These are phyloP conservation scores for Pachycephus smyrnensis DNA, from an alignment of 2,888 invertebrate genomes.

Conservation along the genomic window DNA sequence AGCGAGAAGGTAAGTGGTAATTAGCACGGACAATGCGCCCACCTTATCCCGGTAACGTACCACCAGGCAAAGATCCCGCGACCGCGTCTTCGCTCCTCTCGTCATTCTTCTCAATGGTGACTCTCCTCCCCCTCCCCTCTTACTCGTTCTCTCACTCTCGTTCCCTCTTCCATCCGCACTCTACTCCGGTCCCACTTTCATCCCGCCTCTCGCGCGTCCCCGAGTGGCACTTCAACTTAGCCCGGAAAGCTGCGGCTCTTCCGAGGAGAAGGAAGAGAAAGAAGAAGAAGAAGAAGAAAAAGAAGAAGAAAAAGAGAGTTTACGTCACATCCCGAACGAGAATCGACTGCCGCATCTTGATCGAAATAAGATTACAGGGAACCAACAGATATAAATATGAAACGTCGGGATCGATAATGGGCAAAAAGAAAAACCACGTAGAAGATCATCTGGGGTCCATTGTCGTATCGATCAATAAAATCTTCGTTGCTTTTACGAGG, in stretches of 20 bases:
- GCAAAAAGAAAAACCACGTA: background rate
- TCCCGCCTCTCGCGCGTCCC: constrained; percentile 7
- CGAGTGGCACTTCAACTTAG: background rate
- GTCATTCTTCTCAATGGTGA: too few species aligned
- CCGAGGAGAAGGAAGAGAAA: background rate
- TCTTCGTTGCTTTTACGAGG: too few species aligned
- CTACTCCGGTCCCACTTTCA: constrained; percentile 12
- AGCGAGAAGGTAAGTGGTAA: constrained; percentile 14
- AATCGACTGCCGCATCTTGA: background rate
- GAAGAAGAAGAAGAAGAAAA: background rate
- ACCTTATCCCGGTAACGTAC: constrained; percentile 3
- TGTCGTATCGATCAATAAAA: too few species aligned
- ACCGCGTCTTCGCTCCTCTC: background rate
- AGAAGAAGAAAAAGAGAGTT: background rate
- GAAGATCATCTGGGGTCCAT: too few species aligned
- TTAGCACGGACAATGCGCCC: constrained; percentile 19
- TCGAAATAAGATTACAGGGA: background rate
- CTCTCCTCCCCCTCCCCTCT: constrained; percentile 13
- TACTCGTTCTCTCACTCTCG: constrained; percentile 10
- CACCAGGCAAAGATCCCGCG: background rate
- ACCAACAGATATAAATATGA: background rate
- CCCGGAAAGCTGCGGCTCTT: background rate
- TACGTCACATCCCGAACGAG: background rate
- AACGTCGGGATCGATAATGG: background rate
- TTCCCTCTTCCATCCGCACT: constrained; percentile 8